Evolutionary conservation across 2,797 vertebrate genomes (phyloP), one percentile per base, ranked within the genome.

Genomic region (Sebastiscus tertius): DNA sequence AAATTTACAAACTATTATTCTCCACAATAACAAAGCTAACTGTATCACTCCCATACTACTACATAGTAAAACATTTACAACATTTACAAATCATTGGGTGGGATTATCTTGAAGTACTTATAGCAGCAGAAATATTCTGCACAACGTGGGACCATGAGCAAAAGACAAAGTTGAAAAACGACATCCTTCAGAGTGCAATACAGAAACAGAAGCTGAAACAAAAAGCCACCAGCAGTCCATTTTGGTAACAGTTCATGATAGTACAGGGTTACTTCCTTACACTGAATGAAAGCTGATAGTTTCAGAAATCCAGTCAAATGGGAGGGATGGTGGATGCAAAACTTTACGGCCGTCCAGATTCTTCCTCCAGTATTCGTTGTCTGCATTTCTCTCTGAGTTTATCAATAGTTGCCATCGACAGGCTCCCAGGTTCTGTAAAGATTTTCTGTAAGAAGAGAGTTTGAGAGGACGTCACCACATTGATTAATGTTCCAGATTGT

Each of bases 361-460:
- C 94, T 90, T 97, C 95, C 29, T 93, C 90, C 86, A 95, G 24
- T 33, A 96, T 91, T 64, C 77, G 90, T 13, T 95, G 93, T 86
- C 95, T 93, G 88, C 96, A 97, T 3, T 84, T 95, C 88, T 97
- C 96, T 61, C 98, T 94, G 61, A 99, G 95, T 90, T 95, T 97
- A 76, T 90, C 84, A 66, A 99, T 92, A n/a, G 97, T 96, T 26
- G 93, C 72, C 94, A 92, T 97, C 16, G 97, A 95, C 81, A 99
- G 91, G 80, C 96, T 97, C 69, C 97, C 98, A 0, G 98, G 98
- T 61, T 98, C 97, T 0, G 95, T 92, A 84, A 99, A 99, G 87
- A 98, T 97, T 96, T 97, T 97, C 95, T 96, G 93, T 29, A 54
- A 81, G 79, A 42, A 66, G 16, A 70, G 0, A 29, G 6, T 49